Percentiles rank a stretch among this genome's conserved stretches.
These are phyloP conservation scores for Muntiacus reevesi DNA, from an alignment of 2,113 vertebrate genomes.

Conservation along the genomic window DNA sequence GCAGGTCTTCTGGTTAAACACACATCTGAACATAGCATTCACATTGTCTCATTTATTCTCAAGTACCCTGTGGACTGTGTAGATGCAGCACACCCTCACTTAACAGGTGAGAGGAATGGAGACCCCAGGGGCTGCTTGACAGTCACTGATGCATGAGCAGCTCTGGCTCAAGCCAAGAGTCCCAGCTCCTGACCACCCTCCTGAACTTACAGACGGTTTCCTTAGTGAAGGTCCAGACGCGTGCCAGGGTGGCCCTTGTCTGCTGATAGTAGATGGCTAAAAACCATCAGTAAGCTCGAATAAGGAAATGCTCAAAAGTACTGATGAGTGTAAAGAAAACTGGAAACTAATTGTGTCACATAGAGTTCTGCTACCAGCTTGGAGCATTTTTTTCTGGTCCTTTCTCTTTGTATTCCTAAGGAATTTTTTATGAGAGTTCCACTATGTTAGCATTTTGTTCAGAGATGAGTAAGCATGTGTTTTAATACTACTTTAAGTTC, in stretches of 20 bases:
- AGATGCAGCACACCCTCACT: not conserved
- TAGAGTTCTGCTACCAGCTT: not conserved
- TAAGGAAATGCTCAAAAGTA: not conserved
- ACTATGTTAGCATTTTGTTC: not conserved
- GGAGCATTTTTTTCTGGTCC: not conserved
- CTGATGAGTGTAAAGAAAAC: not conserved
- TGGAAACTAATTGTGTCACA: not conserved
- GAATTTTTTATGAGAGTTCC: not conserved
- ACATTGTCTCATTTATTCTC: constrained; percentile 4
- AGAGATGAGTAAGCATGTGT: not conserved
- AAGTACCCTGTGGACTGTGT: not conserved
- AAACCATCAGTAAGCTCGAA: not conserved
- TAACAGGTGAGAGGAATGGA: not conserved
- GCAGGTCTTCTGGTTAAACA: not conserved
- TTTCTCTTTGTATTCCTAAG: not conserved
- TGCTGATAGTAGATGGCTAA: not conserved
- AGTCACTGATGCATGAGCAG: too few species aligned
- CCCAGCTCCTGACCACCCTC: not conserved
- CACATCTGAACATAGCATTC: not conserved
- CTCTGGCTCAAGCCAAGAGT: not conserved
- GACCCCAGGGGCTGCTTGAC: not conserved
- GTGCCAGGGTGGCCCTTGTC: not conserved
- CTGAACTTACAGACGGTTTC: not conserved
- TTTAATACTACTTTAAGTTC: not conserved
- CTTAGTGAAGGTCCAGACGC: constrained; percentile 10